A percentile compares a stretch with the other conserved stretches of the same genome.
Evolutionary conservation across 2,888 invertebrate species (phyloP).

Genomic region (Tipula lateralis): DNA sequence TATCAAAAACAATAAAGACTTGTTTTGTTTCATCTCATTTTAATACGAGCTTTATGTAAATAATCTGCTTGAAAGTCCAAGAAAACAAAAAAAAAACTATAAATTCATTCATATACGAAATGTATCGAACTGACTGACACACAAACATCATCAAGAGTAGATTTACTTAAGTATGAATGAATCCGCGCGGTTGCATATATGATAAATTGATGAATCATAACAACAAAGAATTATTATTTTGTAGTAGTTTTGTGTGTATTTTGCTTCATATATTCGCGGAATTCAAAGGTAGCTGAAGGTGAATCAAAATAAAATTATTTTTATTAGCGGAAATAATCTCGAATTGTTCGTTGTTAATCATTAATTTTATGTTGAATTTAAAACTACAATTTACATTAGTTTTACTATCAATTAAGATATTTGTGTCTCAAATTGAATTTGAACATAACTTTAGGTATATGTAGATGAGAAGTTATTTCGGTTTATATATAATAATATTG

Average conservation of each 20-base stretch:
- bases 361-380: background rate
- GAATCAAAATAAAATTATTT: slow-evolving; percentile 25
- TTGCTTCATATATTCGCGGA: background rate
- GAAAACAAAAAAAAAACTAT: background rate
- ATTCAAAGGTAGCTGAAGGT: slow-evolving; percentile 26
- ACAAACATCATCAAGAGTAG: background rate
- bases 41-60: background rate
- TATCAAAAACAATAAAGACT: background rate
- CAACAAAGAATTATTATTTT: background rate
- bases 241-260: background rate
- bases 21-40: background rate
- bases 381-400: background rate
- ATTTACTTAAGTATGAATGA: background rate
- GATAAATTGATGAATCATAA: background rate
- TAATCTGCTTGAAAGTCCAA: background rate
- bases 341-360: background rate
- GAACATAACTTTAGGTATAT: background rate
- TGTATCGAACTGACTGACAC: background rate
- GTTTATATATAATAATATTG: no score
- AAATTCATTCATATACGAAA: background rate
- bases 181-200: background rate
- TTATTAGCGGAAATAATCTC: slow-evolving; percentile 21
- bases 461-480: background rate
- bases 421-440: background rate
- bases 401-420: background rate